phyloP scores from a whole-genome alignment of 2,797 vertebrate genomes.

The Netta rufina region DNA sequence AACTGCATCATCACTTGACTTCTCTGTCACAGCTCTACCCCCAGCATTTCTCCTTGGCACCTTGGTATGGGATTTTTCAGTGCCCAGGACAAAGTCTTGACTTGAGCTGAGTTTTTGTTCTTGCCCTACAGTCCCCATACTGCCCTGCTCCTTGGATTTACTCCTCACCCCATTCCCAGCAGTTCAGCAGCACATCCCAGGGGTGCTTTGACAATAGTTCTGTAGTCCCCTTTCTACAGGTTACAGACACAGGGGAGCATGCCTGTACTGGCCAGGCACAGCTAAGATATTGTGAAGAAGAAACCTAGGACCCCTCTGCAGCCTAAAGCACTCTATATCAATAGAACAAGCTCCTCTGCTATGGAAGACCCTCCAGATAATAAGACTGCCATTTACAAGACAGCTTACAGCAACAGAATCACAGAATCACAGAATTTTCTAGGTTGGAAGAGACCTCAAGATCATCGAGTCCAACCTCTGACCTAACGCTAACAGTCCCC shows the following conservation, averaged over 20 bases:
- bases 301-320: background rate
- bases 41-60: rapidly evolving
- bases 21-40: background rate
- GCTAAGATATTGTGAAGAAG: background rate
- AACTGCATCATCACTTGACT: background rate
- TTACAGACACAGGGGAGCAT: background rate
- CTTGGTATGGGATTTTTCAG: background rate
- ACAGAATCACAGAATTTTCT: too few relatives aligned
- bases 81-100: background rate
- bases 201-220: background rate
- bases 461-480: too few relatives aligned
- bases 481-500: too few relatives aligned
- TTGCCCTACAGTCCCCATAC: rapidly evolving
- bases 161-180: background rate
- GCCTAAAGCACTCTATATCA: background rate
- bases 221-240: background rate
- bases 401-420: background rate
- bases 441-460: too few relatives aligned
- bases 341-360: background rate
- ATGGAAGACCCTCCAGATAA: background rate
- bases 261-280: background rate
- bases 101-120: background rate
- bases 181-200: background rate
- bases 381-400: background rate
- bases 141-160: background rate